Evolutionary conservation across 2,888 invertebrate genomes (phyloP).

Genomic region (Linyphia triangularis): DNA sequence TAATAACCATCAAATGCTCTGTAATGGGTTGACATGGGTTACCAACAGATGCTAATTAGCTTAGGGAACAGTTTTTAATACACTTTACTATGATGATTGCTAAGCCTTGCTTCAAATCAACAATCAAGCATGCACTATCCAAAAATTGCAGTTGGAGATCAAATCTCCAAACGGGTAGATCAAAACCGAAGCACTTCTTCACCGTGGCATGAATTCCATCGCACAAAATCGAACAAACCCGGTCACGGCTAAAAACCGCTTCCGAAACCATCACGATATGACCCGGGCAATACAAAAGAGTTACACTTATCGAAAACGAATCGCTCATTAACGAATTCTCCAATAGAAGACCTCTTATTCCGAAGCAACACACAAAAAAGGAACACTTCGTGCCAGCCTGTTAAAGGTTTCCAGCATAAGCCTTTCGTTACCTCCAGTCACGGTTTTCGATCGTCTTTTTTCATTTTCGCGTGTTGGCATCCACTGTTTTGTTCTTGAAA

Average conservation of each 20-base stretch:
- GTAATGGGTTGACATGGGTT: no score
- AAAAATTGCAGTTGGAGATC: no score
- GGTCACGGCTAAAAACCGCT: conserved; percentile 60
- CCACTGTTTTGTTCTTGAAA: not conserved
- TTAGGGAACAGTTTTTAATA: no score
- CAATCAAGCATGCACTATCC: no score
- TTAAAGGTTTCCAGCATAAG: conserved; percentile 6
- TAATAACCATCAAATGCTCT: no score
- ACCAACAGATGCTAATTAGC: no score
- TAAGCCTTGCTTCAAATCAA: no score
- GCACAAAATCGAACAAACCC: conserved; percentile 6
- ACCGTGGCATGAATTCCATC: not conserved
- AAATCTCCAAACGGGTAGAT: not conserved
- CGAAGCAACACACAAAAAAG: not conserved
- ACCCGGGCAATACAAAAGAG: conserved; percentile 51
- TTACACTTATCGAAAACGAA: conserved; percentile 66
- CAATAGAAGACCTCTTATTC: not conserved
- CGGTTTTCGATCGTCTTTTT: conserved; percentile 43
- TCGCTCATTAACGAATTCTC: conserved; percentile 60
- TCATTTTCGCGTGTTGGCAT: conserved; percentile 11
- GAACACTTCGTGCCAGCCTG: conserved; percentile 38
- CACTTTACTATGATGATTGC: no score
- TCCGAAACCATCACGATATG: conserved; percentile 64
- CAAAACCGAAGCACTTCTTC: not conserved
- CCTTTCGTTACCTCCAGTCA: conserved; percentile 57